Evolutionary conservation across 2,113 vertebrate species (phyloP), one percentile per base, ranked within the genome.

Genomic region (Tretioscincus oriximinensis): DNA sequence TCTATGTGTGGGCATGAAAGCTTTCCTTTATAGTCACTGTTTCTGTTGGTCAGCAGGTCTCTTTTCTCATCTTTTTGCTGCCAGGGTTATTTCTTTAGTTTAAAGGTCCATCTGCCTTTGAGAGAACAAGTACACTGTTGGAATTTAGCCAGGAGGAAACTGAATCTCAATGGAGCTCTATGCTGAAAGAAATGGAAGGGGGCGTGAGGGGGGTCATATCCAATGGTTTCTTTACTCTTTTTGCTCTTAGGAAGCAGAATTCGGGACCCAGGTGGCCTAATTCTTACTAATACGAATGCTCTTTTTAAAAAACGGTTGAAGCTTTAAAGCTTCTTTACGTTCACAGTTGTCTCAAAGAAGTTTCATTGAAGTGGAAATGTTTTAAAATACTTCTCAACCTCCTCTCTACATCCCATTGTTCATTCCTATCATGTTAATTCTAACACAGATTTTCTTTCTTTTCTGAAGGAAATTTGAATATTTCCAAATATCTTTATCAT

Each of bases 71-170:
- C 7, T 76, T 51, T 77, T 61, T 6, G 71, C 83, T 79, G 0
- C 16, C 47, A 69, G 31, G 20, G 1, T 24, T 28, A 60, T 78
- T 87, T 72, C 49, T 80, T 51, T 6, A 76, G 1, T 84, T 81
- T 88, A 77, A 80, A 77, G 77, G 7, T 68, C 64, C 78, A 60
- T 9, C 0, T 61, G 9, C 61, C 66, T 74, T 81, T 66, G 60
- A 80, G 81, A 85, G 8, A 74, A 84, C 70, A 12, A 63, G 58
- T 67, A 10, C 31, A 26, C n/a, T 47, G 6, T 28, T 87, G 45
- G n/a, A 89, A 90, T 84, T 80, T 28, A 74, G 4, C 7, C 51
- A 54, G 1, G 85, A 69, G 66, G 21, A 61, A 83, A 76, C 1
- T 2, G 1, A 12, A 41, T 1, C 26, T 7, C 31, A 70, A 89